Conservation (phyloP, 2,888 invertebrate species). For the Eupithecia exiguata region DNA sequence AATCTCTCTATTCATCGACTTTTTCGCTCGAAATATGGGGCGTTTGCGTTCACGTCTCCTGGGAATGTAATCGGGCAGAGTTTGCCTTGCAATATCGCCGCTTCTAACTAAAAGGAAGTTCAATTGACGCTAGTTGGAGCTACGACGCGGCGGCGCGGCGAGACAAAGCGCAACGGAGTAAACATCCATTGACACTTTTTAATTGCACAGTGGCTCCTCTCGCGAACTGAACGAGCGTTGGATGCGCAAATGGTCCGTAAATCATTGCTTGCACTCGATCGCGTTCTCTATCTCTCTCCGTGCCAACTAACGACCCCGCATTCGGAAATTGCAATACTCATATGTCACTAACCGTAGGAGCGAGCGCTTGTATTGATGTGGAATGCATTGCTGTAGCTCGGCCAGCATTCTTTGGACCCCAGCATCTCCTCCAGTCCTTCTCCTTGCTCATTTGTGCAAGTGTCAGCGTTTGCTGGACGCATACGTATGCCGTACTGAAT, state of each 20-base stretch:
- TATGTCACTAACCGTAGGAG: constrained; percentile 70
- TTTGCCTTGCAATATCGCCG: constrained; percentile 37
- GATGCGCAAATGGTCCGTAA: constrained; percentile 64
- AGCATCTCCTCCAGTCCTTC: constrained; percentile 46
- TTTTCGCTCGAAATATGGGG: constrained; percentile 30
- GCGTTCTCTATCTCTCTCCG: constrained; percentile 58
- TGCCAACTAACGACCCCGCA: constrained; percentile 66
- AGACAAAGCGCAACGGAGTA: constrained; percentile 57
- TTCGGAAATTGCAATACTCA: constrained; percentile 79
- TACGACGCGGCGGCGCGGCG: constrained; percentile 49
- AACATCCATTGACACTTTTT: constrained; percentile 62
- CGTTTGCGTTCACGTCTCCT: constrained; percentile 25
- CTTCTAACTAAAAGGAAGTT: constrained; percentile 49
- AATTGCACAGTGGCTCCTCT: constrained; percentile 56
- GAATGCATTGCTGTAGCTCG: constrained; percentile 59
- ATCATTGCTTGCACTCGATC: constrained; percentile 63
- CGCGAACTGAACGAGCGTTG: constrained; percentile 57
- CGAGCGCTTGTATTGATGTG: constrained; percentile 67
- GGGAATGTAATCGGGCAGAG: constrained; percentile 37
- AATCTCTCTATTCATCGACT: constrained; percentile 32
- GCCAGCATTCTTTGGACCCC: constrained; percentile 57
- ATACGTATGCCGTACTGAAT: constrained; percentile 51
- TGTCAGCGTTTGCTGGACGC: constrained; percentile 54
- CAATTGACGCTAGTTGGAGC: constrained; percentile 53
- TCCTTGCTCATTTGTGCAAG: constrained; percentile 46